Base-by-base conservation (phyloP, 2,888 invertebrate genomes). In the Tiphia femorata region DNA sequence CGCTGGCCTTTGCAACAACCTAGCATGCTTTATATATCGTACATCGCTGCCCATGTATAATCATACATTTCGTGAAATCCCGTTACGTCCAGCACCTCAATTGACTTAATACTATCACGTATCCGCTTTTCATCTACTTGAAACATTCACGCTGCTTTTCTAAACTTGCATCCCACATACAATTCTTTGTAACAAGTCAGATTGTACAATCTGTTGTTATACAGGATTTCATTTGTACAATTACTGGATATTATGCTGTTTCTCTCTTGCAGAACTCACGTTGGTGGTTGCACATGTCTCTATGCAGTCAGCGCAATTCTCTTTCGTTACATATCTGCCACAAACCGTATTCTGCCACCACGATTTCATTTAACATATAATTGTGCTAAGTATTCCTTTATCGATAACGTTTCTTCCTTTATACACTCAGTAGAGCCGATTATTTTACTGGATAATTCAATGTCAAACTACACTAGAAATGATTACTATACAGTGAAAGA, bases 401-500 rank as follows among this genome's bases (percentile, higher is more conserved):
- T 70, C 69, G 59, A 58, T 71, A 70, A 72, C 67, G 64, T 72
- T 65, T 59, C 65, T 70, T 67, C 64, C 72, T 80, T 79, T 77
- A 79, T 78, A 77, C 77, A 79, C 71, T 79, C 75, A 78, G 75
- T 77, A 79, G 78, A 77, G 76, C 79, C 80, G 77, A 79, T 80
- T 77, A 77, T 70, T 76, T 79, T 72, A 76, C 67, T 73, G 73
- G 59, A 74, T 80, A 79, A 76, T 77, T 79, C 75, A 78, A 76
- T 80, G 79, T 78, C 76, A 77, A 77, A 78, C 78, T 81, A 81
- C 75, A 64, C 77, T 80, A 80, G 55, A 79, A 79, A 81, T 81
- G 80, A 80, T 81, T 81, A 80, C 81, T 81, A 80, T 80, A 81
- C 79, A 80, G 78, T 81, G 80, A 80, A 80, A 79, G 77, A 80